Percentiles rank a stretch among this genome's conserved stretches.
These are phyloP conservation scores for Conomelus anceps DNA, from an alignment of 2,888 invertebrate species.

Conservation along the genomic window DNA sequence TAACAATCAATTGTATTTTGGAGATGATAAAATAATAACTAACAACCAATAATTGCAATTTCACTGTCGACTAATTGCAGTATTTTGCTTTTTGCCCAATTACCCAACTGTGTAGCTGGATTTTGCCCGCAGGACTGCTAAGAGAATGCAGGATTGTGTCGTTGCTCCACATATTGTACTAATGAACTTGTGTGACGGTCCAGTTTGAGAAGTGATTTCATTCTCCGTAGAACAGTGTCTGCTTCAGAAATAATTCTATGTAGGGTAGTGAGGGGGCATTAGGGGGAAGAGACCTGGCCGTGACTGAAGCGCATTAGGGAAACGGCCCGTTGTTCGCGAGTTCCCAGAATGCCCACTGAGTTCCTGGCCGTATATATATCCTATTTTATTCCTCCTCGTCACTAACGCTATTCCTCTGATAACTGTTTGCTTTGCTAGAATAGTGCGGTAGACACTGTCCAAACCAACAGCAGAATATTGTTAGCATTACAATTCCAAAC, in stretches of 20 bases:
- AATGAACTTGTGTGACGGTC: not conserved
- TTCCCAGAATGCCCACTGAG: too few relatives aligned
- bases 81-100: not conserved
- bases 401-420: not conserved
- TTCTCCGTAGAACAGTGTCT: not conserved
- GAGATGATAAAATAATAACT: too few relatives aligned
- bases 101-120: too few relatives aligned
- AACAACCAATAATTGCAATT: not conserved
- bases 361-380: not conserved
- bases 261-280: not conserved
- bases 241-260: not conserved
- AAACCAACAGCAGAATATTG: not conserved
- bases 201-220: not conserved
- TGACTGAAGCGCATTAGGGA: not conserved
- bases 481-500: not conserved
- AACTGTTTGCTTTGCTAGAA: not conserved
- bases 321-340: not conserved
- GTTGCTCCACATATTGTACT: not conserved
- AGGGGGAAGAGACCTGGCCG: not conserved
- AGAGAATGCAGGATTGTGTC: not conserved
- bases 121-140: not conserved
- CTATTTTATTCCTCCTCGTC: not conserved
- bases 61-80: not conserved
- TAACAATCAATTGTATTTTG: too few relatives aligned
- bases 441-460: not conserved